phyloP scores from a whole-genome alignment of 1,140 invertebrate genomes.

The Eulimnadia texana region DNA sequence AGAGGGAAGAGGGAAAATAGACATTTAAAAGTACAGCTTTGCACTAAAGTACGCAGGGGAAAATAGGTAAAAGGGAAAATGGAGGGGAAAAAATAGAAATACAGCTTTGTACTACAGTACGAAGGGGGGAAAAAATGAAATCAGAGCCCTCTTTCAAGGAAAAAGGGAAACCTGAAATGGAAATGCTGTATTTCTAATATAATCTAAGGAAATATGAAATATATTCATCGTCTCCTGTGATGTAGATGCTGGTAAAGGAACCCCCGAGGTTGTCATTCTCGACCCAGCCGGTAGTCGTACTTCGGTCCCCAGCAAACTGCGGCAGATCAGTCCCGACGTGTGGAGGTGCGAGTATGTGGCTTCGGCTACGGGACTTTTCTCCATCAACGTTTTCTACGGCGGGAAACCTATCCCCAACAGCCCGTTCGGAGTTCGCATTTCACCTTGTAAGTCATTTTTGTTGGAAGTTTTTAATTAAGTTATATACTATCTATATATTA shows the following conservation, averaged over 20 bases:
- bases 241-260: constrained; percentile 63
- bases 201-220: no score
- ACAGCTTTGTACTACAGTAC: no score
- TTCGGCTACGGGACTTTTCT: constrained; percentile 56
- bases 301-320: constrained; percentile 55
- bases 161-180: no score
- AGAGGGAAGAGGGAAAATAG: no score
- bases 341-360: constrained; percentile 74
- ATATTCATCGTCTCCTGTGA: constrained; percentile 4
- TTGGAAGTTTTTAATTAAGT: no score
- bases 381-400: constrained; percentile 77
- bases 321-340: constrained; percentile 50
- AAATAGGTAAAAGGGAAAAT: no score
- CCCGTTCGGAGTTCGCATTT: constrained; percentile 62
- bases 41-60: no score
- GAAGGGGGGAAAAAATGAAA: no score
- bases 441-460: constrained; percentile 36
- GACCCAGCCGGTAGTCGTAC: constrained; percentile 67
- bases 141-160: no score
- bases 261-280: constrained; percentile 67
- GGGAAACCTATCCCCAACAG: constrained; percentile 68
- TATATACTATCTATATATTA: not conserved
- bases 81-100: no score
- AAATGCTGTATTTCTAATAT: no score
- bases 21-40: no score